Conservation (phyloP, 2,888 invertebrate species). For the Zelleria hepariella region DNA sequence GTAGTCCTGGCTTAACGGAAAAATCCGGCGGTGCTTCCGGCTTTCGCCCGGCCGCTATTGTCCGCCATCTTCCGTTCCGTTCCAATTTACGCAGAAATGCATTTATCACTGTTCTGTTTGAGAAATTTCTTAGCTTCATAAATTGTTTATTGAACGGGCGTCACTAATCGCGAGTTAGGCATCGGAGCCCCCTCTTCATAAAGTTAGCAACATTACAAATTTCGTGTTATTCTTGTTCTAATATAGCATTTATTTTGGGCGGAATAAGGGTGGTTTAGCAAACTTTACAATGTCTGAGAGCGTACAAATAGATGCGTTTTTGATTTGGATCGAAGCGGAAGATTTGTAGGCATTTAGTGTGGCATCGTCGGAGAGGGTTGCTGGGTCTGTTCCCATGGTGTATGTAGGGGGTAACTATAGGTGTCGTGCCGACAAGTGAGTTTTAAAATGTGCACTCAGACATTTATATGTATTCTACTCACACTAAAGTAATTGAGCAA, state of each 20-base stretch:
- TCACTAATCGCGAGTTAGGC: constrained; percentile 46
- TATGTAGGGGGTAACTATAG: constrained; percentile 5
- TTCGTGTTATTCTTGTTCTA: background rate
- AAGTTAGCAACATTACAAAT: background rate
- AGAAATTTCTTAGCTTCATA: constrained; percentile 46
- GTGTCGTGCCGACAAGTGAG: background rate
- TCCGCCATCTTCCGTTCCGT: constrained; percentile 33
- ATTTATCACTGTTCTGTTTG: constrained; percentile 46
- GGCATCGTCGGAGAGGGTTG: constrained; percentile 18
- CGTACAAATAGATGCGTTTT: constrained; percentile 47
- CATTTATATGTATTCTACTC: no score
- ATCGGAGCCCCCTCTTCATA: constrained; percentile 22
- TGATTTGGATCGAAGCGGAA: constrained; percentile 51
- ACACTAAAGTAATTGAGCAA: no score
- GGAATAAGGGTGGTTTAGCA: background rate
- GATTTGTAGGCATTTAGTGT: constrained; percentile 64
- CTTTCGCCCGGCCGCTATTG: constrained; percentile 49
- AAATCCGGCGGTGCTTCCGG: constrained; percentile 36
- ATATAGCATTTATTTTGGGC: background rate
- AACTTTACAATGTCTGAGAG: background rate
- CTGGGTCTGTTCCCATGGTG: constrained; percentile 18
- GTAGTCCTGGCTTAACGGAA: constrained; percentile 53
- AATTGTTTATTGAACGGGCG: constrained; percentile 63
- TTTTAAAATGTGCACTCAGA: no score
- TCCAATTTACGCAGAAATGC: constrained; percentile 52